phyloP scores from a whole-genome alignment of 2,888 invertebrate genomes.

The Norana najaformis region DNA sequence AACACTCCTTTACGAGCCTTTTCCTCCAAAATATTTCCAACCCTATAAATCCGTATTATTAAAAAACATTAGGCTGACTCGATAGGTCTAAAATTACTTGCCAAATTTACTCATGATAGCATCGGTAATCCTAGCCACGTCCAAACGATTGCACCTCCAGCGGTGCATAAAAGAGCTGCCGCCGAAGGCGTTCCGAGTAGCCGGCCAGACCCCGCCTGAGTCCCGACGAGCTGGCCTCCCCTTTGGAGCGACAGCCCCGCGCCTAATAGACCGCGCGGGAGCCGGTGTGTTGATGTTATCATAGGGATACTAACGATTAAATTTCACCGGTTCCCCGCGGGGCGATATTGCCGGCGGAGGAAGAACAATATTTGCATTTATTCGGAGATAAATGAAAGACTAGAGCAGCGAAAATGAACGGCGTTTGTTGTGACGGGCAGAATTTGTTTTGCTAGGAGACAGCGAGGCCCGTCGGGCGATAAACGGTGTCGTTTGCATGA shows the following conservation, averaged over 20 bases:
- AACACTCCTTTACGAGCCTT: background rate
- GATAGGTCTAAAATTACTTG: background rate
- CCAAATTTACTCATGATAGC: background rate
- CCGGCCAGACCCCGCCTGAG: background rate
- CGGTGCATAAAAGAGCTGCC: background rate
- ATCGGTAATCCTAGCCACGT: background rate
- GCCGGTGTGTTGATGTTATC: conserved; percentile 23
- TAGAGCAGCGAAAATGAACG: background rate
- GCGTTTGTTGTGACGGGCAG: background rate
- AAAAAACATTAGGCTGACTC: background rate
- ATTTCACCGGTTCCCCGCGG: conserved; percentile 23
- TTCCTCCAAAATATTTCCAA: background rate
- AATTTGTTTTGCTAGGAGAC: conserved; percentile 9
- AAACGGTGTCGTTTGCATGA: background rate
- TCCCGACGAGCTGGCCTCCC: background rate
- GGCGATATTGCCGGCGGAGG: conserved; percentile 8
- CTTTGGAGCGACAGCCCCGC: background rate
- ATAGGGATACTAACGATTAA: conserved; percentile 2
- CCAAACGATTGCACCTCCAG: background rate
- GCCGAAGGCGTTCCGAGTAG: background rate
- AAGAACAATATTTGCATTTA: conserved; percentile 21
- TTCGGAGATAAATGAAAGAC: conserved; percentile 8
- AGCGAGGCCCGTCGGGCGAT: background rate
- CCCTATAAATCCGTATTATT: background rate
- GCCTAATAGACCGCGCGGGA: conserved; percentile 7